A percentile compares a stretch with the other conserved stretches of the same genome.
phyloP scores from a whole-genome alignment of 2,888 invertebrate genomes.

The Arctia plantaginis region DNA sequence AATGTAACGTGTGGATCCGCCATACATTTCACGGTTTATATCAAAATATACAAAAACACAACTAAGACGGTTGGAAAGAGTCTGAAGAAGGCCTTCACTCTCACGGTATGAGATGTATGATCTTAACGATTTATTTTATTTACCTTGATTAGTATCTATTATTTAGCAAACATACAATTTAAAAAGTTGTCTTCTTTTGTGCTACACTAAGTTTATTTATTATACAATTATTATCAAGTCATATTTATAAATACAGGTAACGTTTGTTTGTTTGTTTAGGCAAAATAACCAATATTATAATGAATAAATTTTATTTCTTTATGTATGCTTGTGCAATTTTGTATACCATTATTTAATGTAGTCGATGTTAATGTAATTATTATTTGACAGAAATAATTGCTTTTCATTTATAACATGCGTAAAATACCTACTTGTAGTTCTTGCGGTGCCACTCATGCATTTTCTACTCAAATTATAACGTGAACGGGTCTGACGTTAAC shows the following conservation, averaged over 20 bases:
- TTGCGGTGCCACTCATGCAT: not conserved
- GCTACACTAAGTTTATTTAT: too few species aligned
- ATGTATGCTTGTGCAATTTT: not conserved
- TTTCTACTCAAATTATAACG: not conserved
- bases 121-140: not conserved
- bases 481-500: not conserved
- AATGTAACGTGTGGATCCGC: not conserved
- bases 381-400: not conserved
- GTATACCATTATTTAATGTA: too few species aligned
- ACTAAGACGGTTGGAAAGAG: too few species aligned
- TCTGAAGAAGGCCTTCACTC: not conserved
- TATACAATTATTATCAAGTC: too few species aligned
- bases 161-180: not conserved
- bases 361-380: too few species aligned
- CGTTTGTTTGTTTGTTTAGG: not conserved
- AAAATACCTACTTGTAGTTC: not conserved
- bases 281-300: not conserved
- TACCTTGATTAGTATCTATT: not conserved
- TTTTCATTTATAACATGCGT: not conserved
- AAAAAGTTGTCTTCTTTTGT: too few species aligned
- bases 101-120: not conserved
- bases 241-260: too few species aligned
- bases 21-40: not conserved
- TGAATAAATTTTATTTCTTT: too few species aligned
- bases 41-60: not conserved